Base-by-base conservation (phyloP, 2,797 vertebrate species). In the Tapirus indicus region DNA sequence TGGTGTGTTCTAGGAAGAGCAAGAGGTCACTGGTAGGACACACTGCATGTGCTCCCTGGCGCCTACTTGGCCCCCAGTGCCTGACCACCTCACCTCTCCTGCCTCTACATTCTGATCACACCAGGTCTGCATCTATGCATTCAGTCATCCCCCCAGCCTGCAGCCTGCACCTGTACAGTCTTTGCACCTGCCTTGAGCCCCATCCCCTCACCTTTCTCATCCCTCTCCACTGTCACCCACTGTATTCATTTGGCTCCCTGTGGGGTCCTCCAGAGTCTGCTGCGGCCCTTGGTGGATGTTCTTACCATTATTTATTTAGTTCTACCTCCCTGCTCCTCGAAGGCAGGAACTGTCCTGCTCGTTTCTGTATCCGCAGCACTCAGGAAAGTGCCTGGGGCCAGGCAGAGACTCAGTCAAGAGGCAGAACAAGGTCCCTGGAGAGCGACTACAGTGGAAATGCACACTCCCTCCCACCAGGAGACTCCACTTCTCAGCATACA, bases 31-130 rank as follows among this genome's bases (percentile, higher is more conserved):
- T 35, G 66, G 13, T n/a, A n/a, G 7, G 60, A 35, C 35, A 54
- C 1, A 5, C 0, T 1, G 38, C 12, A 6, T 0, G 27, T 12
- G 4, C 1, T 56, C 29, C 72, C 38, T 23, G 2, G 54, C 47
- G 69, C 2, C 16, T 7, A 20, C 16, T 0, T 0, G 52, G 6
- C 10, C 58, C 23, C 47, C 49, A 3, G 10, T 1, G 21, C 77
- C 72, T 35, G 58, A 32, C 66, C 7, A 5, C 8, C 56, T 60
- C 84, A 4, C 49, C 69, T 87, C 49, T 62, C 17, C 79, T 1
- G 4, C 71, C 80, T 38, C 5, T 14, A 49, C 35, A 5, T 21
- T 27, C 64, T 2, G 2, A 13, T 38, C 18, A 20, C n/a, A 5
- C n/a, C 54, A 20, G 82, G 32, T 62, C 75, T 49, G 38, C 68